Evolutionary conservation across 2,113 vertebrate species (phyloP), one percentile per base, ranked within the genome.

Genomic region (Oreochromis tanganicae): DNA sequence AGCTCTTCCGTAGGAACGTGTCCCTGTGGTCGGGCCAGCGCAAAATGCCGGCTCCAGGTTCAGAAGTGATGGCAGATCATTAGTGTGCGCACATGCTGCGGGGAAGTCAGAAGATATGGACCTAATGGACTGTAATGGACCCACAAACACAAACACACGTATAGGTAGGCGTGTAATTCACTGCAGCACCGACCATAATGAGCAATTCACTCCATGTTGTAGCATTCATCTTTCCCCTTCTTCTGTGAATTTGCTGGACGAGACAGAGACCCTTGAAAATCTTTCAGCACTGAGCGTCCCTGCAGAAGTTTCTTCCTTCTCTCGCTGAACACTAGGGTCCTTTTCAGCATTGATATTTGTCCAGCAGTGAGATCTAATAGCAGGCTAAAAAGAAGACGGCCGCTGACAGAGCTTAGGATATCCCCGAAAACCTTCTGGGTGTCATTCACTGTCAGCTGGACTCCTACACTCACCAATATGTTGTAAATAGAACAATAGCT

Each of bases 11-110:
- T 34, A 75, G 17, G 63, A 81, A 75, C 36, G 78, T 80, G 54
- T 91, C 54, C 66, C 43, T 34, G 63, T 46, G 75, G 66, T 43
- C 52, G 5, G 55, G 21, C 52, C 32, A 38, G 83, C 12, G 24
- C 27, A 66, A 80, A 6, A 9, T 1, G 5, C 50, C 19, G 11
- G 61, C 59, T 86, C 63, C 63, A 59, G 75, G 82, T 68, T 88
- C 55, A 68, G 63, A 86, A 83, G 56, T 80, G 85, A 38, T 82
- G 66, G 71, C 41, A 85, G 91, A 85, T 92, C 86, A 88, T 94
- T 92, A 91, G 59, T 50, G 68, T 75, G 83, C 71, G 56, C 80
- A 55, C 88, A 91, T 78, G 84, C 88, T 88, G 88, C 55, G 86
- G 78, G 86, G 80, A 82, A 56, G 80, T 78, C 81, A 80, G 81